Evolutionary conservation across 2,888 invertebrate genomes (phyloP).

Genomic region (Choristoneura rosaceana): DNA sequence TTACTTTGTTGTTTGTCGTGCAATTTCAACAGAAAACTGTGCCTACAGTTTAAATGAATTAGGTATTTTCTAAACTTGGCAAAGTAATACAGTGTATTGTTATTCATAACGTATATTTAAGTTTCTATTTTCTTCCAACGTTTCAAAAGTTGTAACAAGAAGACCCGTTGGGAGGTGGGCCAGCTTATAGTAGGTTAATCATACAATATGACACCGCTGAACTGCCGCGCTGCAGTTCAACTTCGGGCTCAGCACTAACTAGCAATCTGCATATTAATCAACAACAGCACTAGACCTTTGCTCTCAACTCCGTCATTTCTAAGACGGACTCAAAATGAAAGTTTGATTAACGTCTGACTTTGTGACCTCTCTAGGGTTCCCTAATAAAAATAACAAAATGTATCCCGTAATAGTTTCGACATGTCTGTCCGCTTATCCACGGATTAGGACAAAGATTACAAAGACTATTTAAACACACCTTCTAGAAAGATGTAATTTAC

Average conservation of each 20-base stretch:
- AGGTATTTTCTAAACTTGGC: neutral
- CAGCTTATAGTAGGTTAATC: slow-evolving; percentile 35
- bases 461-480: too few relatives aligned
- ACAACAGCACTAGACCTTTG: slow-evolving; percentile 30
- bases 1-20: too few relatives aligned
- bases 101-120: neutral
- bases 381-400: too few relatives aligned
- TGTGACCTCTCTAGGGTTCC: neutral
- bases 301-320: slow-evolving; percentile 25
- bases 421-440: too few relatives aligned
- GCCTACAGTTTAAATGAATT: neutral
- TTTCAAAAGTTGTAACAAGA: slow-evolving; percentile 12
- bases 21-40: neutral
- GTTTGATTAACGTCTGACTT: slow-evolving; percentile 14
- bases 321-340: slow-evolving; percentile 18
- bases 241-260: slow-evolving; percentile 47
- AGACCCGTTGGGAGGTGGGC: slow-evolving; percentile 13
- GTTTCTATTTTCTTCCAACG: slow-evolving; percentile 13
- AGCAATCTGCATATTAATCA: slow-evolving; percentile 44
- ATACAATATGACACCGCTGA: slow-evolving; percentile 39
- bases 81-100: neutral
- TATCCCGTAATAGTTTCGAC: too few relatives aligned
- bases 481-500: too few relatives aligned
- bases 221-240: slow-evolving; percentile 45
- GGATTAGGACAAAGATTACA: too few relatives aligned